Base-by-base conservation (phyloP, 2,797 vertebrate genomes). In the Enteromius treurensis region DNA sequence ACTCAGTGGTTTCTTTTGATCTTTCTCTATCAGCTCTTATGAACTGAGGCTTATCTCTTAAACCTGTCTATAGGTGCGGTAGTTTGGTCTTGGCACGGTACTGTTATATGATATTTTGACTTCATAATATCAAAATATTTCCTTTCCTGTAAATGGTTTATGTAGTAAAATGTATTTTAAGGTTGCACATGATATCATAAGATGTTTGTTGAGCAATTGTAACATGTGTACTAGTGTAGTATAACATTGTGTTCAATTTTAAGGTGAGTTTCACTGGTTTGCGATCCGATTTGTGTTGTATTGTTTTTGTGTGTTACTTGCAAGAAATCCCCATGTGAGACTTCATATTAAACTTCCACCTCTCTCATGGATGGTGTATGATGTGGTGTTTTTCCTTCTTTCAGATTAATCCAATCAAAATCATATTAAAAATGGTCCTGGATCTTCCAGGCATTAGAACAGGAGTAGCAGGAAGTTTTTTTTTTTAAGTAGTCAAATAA, bases 1-100 rank as follows among this genome's bases (percentile, higher is more conserved):
- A 77, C 89, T 88, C 86, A 60, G 86, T 87, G 87, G 62, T 88
- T 71, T 83, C 86, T 89, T 92, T 92, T 93, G 86, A 92, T 93
- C 89, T 90, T 73, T 85, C 47, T 49, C 71, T 84, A 84, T 80
- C 45, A 68, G 76, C 74, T 75, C 62, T 45, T 76, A 83, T 85
- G 37, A 84, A 90, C 86, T 82, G 77, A 69, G 45, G 85, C 79
- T 84, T 84, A 75, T 86, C 32, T 82, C 75, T 86, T 85, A 58
- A 81, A 49, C 81, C 80, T 42, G 83, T 84, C 80, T 79, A 89
- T 88, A 75, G 29, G 70, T 0, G 21, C 2, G 69, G 64, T 73
- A 60, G 40, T 47, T 32, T 73, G 23, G 17, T 17, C n/a, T 14
- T 40, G 26, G 10, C 40, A 14, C 32, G 4, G 26, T n/a, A 15